These are phyloP conservation scores for Momotus momota DNA, from an alignment of 2,797 vertebrate species.

Conservation along the genomic window DNA sequence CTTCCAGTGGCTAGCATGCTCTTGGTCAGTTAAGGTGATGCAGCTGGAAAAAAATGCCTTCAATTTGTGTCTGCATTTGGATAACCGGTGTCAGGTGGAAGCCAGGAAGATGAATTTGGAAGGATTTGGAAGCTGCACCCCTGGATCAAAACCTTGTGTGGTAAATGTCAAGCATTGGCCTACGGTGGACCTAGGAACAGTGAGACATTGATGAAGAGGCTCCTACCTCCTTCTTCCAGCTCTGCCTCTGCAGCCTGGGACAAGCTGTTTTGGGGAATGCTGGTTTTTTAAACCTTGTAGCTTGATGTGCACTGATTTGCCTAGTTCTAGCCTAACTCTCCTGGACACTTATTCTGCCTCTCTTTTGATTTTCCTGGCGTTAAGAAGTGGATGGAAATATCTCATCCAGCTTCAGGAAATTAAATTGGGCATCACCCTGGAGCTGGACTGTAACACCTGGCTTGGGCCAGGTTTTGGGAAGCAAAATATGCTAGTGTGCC, in stretches of 20 bases:
- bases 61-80: background rate
- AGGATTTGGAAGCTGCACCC: slow-evolving; percentile 3
- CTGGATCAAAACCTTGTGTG: background rate
- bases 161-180: background rate
- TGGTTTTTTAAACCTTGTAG: background rate
- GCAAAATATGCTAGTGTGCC: background rate
- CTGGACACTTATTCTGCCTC: background rate
- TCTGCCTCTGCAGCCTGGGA: background rate
- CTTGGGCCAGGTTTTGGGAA: background rate
- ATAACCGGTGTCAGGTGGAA: background rate
- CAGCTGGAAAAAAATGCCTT: background rate
- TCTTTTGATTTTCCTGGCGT: background rate
- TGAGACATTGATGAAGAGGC: background rate
- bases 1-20: background rate
- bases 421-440: background rate
- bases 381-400: background rate
- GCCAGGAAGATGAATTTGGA: background rate
- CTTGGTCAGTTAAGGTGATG: background rate
- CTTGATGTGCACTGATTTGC: background rate
- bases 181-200: background rate
- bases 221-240: background rate
- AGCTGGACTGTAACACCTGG: background rate
- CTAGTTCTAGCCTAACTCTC: background rate
- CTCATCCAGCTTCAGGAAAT: background rate
- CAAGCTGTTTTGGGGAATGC: background rate